Conservation (phyloP, 1,140 invertebrate genomes). For the Achroia grisella region DNA sequence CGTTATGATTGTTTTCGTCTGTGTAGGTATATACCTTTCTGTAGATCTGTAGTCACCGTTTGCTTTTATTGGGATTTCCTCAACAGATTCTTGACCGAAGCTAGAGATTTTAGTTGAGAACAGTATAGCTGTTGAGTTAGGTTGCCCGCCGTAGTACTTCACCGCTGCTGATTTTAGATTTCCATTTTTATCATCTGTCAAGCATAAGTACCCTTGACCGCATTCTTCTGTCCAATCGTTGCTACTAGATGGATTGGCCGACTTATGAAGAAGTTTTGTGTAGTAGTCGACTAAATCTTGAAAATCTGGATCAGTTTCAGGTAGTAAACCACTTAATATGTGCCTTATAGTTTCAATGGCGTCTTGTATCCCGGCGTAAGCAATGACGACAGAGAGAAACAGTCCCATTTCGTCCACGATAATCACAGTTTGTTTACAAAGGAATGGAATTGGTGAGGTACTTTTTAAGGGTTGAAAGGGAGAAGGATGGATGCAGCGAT, state of each 20-base stretch:
- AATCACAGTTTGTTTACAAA: constrained; percentile 24
- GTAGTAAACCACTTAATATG: constrained; percentile 68
- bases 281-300: constrained; percentile 57
- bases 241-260: constrained; percentile 30
- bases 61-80: constrained; percentile 32
- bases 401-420: constrained; percentile 76
- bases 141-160: constrained; percentile 56
- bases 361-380: constrained; percentile 82
- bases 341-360: constrained; percentile 76
- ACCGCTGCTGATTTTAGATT: constrained; percentile 48
- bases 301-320: constrained; percentile 49
- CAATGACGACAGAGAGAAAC: constrained; percentile 80
- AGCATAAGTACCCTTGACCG: constrained; percentile 61
- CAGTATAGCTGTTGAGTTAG: constrained; percentile 57
- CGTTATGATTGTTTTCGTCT: constrained; percentile 62
- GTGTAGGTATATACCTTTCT: constrained; percentile 50
- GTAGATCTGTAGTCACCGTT: constrained; percentile 48
- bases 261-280: constrained; percentile 42
- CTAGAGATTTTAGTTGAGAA: constrained; percentile 72
- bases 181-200: constrained; percentile 56
- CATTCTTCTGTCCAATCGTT: constrained; percentile 48
- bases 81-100: constrained; percentile 68
- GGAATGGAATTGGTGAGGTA: constrained; percentile 33
- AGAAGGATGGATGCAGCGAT: constrained; percentile 54
- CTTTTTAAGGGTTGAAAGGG: constrained; percentile 28